Conservation (phyloP, 2,113 vertebrate genomes). For the Cynopterus brachyotis region DNA sequence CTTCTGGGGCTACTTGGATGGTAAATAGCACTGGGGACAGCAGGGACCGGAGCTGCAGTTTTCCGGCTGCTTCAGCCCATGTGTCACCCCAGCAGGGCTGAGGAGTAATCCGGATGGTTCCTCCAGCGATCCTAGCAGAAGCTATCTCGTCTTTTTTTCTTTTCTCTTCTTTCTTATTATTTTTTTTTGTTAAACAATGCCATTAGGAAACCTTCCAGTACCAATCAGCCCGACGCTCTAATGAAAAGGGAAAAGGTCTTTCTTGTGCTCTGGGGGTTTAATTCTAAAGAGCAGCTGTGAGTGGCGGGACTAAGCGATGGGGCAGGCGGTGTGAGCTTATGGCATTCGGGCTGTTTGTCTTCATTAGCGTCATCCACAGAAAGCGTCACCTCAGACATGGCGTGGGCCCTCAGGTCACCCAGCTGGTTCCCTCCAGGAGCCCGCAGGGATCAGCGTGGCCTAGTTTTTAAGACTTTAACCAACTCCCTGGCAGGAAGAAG, state of each 20-base stretch:
- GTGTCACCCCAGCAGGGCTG: not conserved
- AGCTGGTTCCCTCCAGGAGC: not conserved
- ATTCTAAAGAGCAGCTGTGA: not conserved
- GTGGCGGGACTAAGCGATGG: not conserved
- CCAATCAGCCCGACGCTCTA: not conserved
- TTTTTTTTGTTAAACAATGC: not conserved
- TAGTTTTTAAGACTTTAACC: not conserved
- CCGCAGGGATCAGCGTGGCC: not conserved
- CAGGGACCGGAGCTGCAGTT: not conserved
- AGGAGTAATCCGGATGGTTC: not conserved
- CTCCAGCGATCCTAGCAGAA: not conserved
- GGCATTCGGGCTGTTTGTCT: conserved; percentile 12
- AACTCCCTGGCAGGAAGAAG: not conserved
- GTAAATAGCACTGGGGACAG: not conserved
- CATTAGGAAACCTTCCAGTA: not conserved
- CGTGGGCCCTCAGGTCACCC: not conserved
- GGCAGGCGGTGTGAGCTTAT: not conserved
- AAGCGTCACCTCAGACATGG: not conserved
- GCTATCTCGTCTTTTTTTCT: not conserved
- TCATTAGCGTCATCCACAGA: conserved; percentile 43
- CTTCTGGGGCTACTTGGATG: not conserved
- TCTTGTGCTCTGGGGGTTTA: not conserved
- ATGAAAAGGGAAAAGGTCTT: not conserved
- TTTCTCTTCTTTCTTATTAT: too few relatives aligned
- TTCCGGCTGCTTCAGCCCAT: not conserved